Evolutionary conservation across 2,888 invertebrate species (phyloP).

Genomic region (Macroteleia sp.): DNA sequence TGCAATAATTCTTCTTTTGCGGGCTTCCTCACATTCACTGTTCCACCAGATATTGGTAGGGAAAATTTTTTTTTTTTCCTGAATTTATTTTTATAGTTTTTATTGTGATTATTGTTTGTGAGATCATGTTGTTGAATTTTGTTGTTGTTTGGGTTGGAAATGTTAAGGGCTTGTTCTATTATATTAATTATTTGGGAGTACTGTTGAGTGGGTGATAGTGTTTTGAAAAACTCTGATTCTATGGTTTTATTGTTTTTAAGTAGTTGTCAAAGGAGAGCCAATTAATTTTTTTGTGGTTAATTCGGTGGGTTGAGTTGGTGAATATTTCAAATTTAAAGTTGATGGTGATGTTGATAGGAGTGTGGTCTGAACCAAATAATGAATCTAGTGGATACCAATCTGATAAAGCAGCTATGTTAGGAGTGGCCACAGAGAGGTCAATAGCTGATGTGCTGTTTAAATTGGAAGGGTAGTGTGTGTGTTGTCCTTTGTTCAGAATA

Average conservation of each 20-base stretch:
- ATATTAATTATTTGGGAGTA: constrained; percentile 1
- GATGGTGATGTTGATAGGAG: constrained; percentile 1
- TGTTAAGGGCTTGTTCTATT: not conserved
- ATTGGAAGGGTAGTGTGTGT: not conserved
- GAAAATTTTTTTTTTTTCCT: not conserved
- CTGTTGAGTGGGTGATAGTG: not conserved
- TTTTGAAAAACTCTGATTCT: not conserved
- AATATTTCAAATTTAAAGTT: constrained; percentile 1
- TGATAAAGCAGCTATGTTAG: not conserved
- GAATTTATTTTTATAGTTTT: constrained; percentile 1
- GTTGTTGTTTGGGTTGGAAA: not conserved
- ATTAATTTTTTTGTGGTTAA: constrained; percentile 7
- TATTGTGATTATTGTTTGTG: not conserved
- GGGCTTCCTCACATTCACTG: constrained; percentile 13
- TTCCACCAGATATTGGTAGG: constrained; percentile 20
- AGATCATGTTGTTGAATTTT: no score
- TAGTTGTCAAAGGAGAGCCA: not conserved
- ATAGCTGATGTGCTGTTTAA: not conserved
- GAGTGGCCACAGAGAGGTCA: not conserved
- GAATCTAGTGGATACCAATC: not conserved
- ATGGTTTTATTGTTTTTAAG: not conserved
- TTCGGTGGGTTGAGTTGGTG: not conserved
- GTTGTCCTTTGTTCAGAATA: not conserved
- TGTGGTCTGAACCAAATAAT: constrained; percentile 10
- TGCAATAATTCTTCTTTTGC: no score